These are phyloP conservation scores for Sarcophaga subvicina DNA, from an alignment of 2,888 invertebrate genomes.

Conservation along the genomic window DNA sequence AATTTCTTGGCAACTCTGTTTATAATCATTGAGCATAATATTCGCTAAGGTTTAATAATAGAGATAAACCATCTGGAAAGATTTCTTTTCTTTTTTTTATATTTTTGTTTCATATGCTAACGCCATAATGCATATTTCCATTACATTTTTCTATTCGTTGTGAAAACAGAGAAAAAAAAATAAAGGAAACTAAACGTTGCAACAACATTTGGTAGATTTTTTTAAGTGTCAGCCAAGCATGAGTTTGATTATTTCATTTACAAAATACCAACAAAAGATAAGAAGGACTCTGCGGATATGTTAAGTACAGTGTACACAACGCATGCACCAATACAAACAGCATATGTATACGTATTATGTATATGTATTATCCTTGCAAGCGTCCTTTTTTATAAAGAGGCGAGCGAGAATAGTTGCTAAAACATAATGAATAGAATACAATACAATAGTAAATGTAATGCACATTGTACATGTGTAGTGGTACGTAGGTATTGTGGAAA, in stretches of 20 bases:
- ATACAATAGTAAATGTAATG: constrained; percentile 40
- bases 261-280: neutral
- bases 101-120: neutral
- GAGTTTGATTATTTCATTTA: constrained; percentile 49
- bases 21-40: constrained; percentile 5
- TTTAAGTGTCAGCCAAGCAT: constrained; percentile 71
- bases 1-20: constrained; percentile 37
- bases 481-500: constrained; percentile 3
- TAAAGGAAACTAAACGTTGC: constrained; percentile 18
- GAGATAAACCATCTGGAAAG: constrained; percentile 56
- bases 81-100: constrained; percentile 20
- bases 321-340: neutral
- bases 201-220: constrained; percentile 66
- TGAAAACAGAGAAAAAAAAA: neutral
- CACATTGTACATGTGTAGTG: no score
- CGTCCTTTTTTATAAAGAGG: constrained; percentile 24
- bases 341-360: neutral
- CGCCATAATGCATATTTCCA: constrained; percentile 30
- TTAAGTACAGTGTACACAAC: constrained; percentile 56
- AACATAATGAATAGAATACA: neutral
- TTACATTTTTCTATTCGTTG: neutral
- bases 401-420: constrained; percentile 20
- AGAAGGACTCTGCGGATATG: constrained; percentile 52
- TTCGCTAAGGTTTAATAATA: constrained; percentile 12
- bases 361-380: constrained; percentile 24